Evolutionary conservation across 2,797 vertebrate genomes (phyloP).

Genomic region (Tinamus major): DNA sequence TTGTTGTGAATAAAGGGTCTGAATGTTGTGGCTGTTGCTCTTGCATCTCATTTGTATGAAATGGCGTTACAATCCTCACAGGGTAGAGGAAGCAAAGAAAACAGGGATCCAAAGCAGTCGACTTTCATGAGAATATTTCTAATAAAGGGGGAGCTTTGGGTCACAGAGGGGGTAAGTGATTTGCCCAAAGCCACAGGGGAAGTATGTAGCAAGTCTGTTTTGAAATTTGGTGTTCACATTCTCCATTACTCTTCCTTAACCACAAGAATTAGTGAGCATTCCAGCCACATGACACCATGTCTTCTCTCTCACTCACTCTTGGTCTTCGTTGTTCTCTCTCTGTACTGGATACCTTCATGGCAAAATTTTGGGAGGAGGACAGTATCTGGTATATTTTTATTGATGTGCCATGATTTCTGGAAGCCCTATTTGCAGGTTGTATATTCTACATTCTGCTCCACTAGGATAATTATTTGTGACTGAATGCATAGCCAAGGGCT

Average conservation of each 20-base stretch:
- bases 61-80: not conserved
- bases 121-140: not conserved
- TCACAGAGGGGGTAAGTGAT: not conserved
- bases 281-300: not conserved
- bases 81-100: not conserved
- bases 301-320: not conserved
- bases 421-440: not conserved
- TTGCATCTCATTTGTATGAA: not conserved
- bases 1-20: not conserved
- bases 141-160: not conserved
- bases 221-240: slow-evolving; percentile 3
- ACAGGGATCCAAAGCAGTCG: not conserved
- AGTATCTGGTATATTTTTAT: not conserved
- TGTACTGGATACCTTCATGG: not conserved
- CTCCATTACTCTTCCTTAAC: not conserved
- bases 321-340: not conserved
- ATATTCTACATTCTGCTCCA: not conserved
- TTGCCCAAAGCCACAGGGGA: not conserved
- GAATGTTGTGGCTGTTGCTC: not conserved
- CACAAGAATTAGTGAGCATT: not conserved
- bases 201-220: not conserved
- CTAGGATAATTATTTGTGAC: slow-evolving; percentile 51
- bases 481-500: slow-evolving; percentile 28
- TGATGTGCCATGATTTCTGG: not conserved
- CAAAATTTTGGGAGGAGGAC: not conserved